These are phyloP conservation scores for Nannoperca australis DNA, from an alignment of 2,797 vertebrate genomes.

Conservation along the genomic window DNA sequence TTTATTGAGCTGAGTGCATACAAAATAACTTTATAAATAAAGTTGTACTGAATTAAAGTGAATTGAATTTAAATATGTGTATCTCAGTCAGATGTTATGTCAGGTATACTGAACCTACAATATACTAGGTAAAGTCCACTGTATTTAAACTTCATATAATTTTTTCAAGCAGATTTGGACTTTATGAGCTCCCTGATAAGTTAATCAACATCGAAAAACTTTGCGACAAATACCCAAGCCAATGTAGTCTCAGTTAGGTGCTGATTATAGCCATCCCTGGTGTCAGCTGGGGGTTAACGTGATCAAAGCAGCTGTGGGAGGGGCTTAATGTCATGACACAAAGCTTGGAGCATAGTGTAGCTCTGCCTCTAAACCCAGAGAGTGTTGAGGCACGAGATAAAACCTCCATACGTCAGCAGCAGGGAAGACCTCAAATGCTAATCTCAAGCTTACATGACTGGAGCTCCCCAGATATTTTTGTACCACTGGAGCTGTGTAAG, in stretches of 20 bases:
- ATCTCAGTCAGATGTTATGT: neutral
- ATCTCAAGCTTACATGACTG: slow-evolving; percentile 73
- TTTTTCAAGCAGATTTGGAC: neutral
- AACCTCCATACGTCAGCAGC: slow-evolving; percentile 38
- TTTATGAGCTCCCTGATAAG: slow-evolving; percentile 7
- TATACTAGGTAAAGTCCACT: neutral
- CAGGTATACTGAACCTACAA: neutral
- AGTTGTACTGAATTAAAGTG: neutral
- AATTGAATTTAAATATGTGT: neutral
- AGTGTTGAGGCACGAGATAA: slow-evolving; percentile 22
- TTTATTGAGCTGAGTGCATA: neutral
- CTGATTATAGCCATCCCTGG: slow-evolving; percentile 19
- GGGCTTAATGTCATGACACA: slow-evolving; percentile 12
- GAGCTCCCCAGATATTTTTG: slow-evolving; percentile 65
- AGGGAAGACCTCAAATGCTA: slow-evolving; percentile 70
- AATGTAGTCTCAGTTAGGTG: neutral
- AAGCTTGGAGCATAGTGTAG: neutral
- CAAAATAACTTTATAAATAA: too few species aligned
- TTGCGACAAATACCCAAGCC: neutral
- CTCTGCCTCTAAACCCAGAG: slow-evolving; percentile 8
- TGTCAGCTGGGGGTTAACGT: slow-evolving; percentile 24
- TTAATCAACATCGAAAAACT: neutral
- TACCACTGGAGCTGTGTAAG: slow-evolving; percentile 29
- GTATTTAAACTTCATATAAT: slow-evolving; percentile 19
- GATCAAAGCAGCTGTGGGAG: slow-evolving; percentile 38